Base-by-base conservation (phyloP, 2,113 vertebrate genomes). In the Gallinago paraguaiae region DNA sequence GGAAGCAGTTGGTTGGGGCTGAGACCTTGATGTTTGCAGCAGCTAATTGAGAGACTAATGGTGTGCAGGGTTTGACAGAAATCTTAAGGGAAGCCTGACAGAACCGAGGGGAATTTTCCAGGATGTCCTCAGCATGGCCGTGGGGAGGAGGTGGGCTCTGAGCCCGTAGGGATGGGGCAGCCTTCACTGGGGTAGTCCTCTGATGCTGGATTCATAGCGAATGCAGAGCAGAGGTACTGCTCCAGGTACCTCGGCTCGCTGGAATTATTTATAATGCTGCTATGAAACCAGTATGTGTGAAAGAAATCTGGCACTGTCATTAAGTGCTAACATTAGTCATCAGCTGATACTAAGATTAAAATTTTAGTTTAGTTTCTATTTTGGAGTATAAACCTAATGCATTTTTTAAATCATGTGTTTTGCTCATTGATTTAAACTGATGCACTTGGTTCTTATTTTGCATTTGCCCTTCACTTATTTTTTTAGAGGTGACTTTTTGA, bases 401-500 rank as follows among this genome's bases (percentile, higher is more conserved):
- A 88, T 85, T 86, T 82, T 92, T 96, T 5, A 64, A 71, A 60
- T 53, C 8, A 4, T 46, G 17, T 1, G 6, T 33, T 90, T 86
- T 82, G 24, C 48, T 90, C 57, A 35, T 64, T 88, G 65, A 78
- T 90, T 75, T 63, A 43, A 82, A 86, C 23, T 28, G 76, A 77
- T 61, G 71, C n/a, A 41, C 37, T 83, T 48, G 23, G 61, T 77
- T 91, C 77, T 65, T 75, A 65, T 53, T 88, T 83, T 77, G 72
- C 54, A 54, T 77, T 92, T 92, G 86, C 50, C 89, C 71, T 95
- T 86, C 86, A 31, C 68, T 50, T 86, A 39, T 33, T 88, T 82
- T 82, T 93, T 77, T 28, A 86, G 76, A 81, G 67, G 71, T 83
- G 83, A 50, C 54, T 69, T 88, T 86, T 60, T 57, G 76, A 83